These are phyloP conservation scores for Cyphomyrus plagiostoma DNA, from an alignment of 2,113 vertebrate genomes.

Conservation along the genomic window DNA sequence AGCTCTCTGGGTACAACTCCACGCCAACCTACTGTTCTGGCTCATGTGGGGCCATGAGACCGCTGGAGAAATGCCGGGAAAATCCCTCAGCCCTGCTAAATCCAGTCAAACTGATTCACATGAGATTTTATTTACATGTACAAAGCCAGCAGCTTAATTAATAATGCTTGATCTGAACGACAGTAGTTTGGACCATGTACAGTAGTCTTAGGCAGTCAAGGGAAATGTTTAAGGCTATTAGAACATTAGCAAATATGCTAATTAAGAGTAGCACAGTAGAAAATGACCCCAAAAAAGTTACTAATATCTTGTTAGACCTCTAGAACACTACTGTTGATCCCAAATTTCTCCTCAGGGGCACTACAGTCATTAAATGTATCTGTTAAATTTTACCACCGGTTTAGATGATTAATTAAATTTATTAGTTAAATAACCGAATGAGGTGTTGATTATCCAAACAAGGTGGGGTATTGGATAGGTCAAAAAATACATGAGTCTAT, in stretches of 20 bases:
- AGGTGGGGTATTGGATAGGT: neutral
- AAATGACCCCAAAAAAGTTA: neutral
- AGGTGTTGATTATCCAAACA: neutral
- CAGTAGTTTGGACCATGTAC: neutral
- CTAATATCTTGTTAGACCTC: neutral
- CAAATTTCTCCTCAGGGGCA: neutral
- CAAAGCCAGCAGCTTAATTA: neutral
- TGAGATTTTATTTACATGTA: neutral
- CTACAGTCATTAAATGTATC: neutral
- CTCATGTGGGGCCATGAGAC: neutral
- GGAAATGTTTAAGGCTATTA: neutral
- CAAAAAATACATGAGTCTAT: neutral
- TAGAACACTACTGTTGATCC: neutral
- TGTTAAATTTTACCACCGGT: neutral
- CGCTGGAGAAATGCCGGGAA: neutral
- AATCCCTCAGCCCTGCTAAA: neutral
- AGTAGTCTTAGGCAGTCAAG: neutral
- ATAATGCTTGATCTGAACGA: neutral
- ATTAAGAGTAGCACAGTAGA: neutral
- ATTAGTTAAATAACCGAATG: neutral
- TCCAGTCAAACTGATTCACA: neutral
- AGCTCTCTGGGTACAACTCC: conserved; percentile 73
- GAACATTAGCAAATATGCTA: neutral
- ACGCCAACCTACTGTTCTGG: neutral
- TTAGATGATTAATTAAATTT: neutral